These are phyloP conservation scores for Protobothrops flavoviridis DNA, from an alignment of 2,113 vertebrate genomes.

Conservation along the genomic window DNA sequence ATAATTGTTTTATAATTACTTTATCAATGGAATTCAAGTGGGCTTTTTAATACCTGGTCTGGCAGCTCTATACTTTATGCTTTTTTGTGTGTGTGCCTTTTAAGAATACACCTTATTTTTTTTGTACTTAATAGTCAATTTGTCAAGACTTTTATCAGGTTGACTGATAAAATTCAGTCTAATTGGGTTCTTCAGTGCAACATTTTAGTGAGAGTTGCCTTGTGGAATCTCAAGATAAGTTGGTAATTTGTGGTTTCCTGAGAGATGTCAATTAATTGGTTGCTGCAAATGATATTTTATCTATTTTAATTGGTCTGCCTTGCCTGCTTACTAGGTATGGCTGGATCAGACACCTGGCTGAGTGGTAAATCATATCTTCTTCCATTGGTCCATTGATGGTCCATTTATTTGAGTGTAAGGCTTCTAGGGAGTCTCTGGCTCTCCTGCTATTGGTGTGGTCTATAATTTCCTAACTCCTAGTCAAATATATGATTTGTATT, in stretches of 20 bases:
- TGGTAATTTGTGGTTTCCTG: neutral
- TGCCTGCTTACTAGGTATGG: neutral
- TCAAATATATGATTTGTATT: neutral
- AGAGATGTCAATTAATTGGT: neutral
- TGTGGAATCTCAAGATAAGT: neutral
- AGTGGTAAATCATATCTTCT: neutral
- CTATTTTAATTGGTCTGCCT: neutral
- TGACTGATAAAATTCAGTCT: neutral
- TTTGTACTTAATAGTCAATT: conserved; percentile 6
- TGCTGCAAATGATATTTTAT: neutral
- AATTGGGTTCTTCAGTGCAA: neutral
- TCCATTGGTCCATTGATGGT: neutral
- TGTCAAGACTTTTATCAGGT: neutral
- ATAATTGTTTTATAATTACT: neutral
- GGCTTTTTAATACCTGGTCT: neutral
- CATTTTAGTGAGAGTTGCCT: neutral
- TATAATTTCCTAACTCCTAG: neutral
- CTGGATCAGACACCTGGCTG: neutral
- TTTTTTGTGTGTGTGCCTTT: neutral
- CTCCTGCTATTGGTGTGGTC: neutral
- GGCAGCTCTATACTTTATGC: conserved; percentile 22
- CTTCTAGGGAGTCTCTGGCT: neutral
- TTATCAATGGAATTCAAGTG: conserved; percentile 19
- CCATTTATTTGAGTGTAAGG: neutral
- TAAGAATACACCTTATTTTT: neutral